Conservation (phyloP, 2,888 invertebrate genomes). For the Opisthograptis luteolata region DNA sequence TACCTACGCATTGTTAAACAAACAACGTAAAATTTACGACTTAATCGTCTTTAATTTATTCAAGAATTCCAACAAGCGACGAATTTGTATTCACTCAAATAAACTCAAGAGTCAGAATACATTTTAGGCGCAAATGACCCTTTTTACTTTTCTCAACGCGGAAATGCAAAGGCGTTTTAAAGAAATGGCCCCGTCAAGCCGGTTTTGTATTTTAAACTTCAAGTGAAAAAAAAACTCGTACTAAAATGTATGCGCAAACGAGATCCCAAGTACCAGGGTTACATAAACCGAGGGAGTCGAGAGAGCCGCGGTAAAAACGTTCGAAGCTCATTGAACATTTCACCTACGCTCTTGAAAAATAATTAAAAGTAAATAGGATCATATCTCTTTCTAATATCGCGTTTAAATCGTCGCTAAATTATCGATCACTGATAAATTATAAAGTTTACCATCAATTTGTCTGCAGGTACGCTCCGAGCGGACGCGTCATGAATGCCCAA, state of each 20-base stretch:
- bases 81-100: slow-evolving; percentile 45
- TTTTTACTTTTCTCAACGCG: slow-evolving; percentile 76
- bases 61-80: slow-evolving; percentile 44
- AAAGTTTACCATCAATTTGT: slow-evolving; percentile 54
- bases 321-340: slow-evolving; percentile 62
- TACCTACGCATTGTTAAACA: slow-evolving; percentile 34
- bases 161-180: slow-evolving; percentile 79
- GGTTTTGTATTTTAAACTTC: slow-evolving; percentile 74
- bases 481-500: slow-evolving; percentile 53
- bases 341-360: slow-evolving; percentile 59
- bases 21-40: slow-evolving; percentile 47
- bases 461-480: slow-evolving; percentile 44
- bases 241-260: slow-evolving; percentile 80
- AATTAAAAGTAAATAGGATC: slow-evolving; percentile 59
- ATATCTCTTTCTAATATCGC: slow-evolving; percentile 65
- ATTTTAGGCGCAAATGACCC: slow-evolving; percentile 72
- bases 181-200: slow-evolving; percentile 71
- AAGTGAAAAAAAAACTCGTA: slow-evolving; percentile 66
- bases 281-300: slow-evolving; percentile 62
- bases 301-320: slow-evolving; percentile 50
- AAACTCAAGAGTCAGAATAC: slow-evolving; percentile 46
- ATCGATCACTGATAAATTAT: slow-evolving; percentile 46
- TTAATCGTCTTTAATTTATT: slow-evolving; percentile 52
- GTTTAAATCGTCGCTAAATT: slow-evolving; percentile 48
- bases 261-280: slow-evolving; percentile 75